Evolutionary conservation across 2,113 vertebrate genomes (phyloP).

Genomic region (Microcebus lehilahytsara): DNA sequence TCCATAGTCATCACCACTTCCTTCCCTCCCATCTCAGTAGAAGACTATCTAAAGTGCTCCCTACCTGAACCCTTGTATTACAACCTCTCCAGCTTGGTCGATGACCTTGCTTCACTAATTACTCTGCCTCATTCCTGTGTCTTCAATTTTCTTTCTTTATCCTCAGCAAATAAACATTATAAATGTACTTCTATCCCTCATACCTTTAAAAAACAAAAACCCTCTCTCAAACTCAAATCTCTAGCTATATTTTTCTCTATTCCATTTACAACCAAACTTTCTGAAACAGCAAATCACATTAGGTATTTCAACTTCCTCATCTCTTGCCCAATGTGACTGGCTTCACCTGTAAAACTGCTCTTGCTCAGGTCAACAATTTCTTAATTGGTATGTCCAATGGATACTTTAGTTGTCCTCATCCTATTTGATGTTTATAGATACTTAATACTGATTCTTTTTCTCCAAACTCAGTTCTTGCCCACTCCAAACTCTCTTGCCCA

Average conservation of each 20-base stretch:
- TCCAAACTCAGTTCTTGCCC: background rate
- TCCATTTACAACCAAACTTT: background rate
- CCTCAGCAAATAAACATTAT: background rate
- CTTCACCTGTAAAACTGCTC: background rate
- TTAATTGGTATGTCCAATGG: background rate
- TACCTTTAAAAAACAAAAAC: conserved; percentile 5
- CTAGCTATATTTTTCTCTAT: background rate
- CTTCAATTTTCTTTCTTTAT: background rate
- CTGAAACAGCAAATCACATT: background rate
- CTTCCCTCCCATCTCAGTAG: background rate
- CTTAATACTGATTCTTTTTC: background rate
- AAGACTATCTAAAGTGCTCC: background rate
- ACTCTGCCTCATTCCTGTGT: background rate
- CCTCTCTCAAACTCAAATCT: background rate
- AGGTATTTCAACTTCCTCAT: background rate
- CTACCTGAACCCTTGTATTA: background rate
- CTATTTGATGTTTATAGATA: background rate
- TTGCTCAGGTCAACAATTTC: background rate
- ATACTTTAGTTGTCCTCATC: background rate
- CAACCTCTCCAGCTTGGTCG: background rate
- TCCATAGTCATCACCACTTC: background rate
- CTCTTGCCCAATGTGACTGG: background rate
- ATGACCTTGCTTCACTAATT: background rate
- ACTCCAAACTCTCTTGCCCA: background rate
- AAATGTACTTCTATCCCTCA: background rate